These are phyloP conservation scores for Pleuronectes platessa DNA, from an alignment of 2,113 vertebrate genomes.

Conservation along the genomic window DNA sequence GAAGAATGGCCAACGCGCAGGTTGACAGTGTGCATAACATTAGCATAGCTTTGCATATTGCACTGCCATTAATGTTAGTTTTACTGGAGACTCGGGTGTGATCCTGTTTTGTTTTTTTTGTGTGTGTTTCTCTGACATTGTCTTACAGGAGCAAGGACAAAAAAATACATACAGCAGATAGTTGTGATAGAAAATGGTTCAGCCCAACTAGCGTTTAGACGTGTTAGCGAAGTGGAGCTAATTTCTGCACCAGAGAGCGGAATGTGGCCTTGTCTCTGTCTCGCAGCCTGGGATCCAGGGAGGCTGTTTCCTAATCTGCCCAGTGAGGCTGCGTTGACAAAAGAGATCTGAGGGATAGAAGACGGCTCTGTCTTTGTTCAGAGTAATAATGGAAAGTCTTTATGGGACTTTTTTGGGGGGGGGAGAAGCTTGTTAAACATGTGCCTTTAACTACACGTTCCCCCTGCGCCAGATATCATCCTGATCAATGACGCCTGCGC, in stretches of 20 bases:
- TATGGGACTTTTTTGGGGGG: slow-evolving; percentile 57
- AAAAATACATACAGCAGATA: neutral
- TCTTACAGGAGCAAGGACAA: slow-evolving; percentile 46
- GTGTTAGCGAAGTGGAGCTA: slow-evolving; percentile 43
- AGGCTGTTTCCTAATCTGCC: slow-evolving; percentile 47
- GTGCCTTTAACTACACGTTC: slow-evolving; percentile 62
- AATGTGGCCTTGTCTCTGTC: slow-evolving; percentile 28
- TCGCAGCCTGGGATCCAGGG: slow-evolving; percentile 40
- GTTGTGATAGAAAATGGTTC: neutral
- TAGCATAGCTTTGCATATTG: slow-evolving; percentile 77
- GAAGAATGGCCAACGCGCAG: slow-evolving; percentile 63
- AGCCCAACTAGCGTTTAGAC: neutral
- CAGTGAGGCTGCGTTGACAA: slow-evolving; percentile 38
- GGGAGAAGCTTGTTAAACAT: slow-evolving; percentile 67
- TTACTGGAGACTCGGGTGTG: slow-evolving; percentile 58
- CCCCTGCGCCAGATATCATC: slow-evolving; percentile 49
- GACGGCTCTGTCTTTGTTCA: slow-evolving; percentile 56
- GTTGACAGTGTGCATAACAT: slow-evolving; percentile 78
- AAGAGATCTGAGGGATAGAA: slow-evolving; percentile 61
- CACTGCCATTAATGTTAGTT: slow-evolving; percentile 68
- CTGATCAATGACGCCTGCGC: slow-evolving; percentile 60
- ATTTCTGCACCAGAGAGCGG: slow-evolving; percentile 53
- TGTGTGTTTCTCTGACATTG: slow-evolving; percentile 22
- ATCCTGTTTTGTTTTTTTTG: slow-evolving; percentile 30
- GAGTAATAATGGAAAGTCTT: slow-evolving; percentile 68